Percentiles rank a stretch among this genome's conserved stretches.
Conservation (phyloP, 2,113 vertebrate species). For the Strigops habroptila region DNA sequence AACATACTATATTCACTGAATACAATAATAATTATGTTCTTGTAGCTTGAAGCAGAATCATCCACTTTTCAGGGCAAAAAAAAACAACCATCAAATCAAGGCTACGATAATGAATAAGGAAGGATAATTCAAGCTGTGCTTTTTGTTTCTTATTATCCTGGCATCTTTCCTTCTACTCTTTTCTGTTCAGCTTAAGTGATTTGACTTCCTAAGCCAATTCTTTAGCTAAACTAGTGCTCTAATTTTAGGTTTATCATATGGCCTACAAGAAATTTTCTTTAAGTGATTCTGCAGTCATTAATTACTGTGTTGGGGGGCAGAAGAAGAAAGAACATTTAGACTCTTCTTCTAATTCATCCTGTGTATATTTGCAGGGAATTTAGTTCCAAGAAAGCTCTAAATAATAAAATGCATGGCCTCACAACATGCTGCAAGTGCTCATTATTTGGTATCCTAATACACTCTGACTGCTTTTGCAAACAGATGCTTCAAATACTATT, state of each 20-base stretch:
- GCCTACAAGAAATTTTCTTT: background rate
- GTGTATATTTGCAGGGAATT: background rate
- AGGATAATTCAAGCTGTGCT: background rate
- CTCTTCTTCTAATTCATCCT: background rate
- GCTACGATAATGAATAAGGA: background rate
- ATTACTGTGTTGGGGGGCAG: background rate
- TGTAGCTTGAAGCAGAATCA: background rate
- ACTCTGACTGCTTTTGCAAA: slow-evolving; percentile 38
- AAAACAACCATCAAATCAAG: background rate
- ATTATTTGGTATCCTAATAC: slow-evolving; percentile 26
- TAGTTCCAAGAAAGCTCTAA: slow-evolving; percentile 22
- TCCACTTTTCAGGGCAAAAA: background rate
- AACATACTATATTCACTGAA: background rate
- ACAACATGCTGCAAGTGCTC: background rate
- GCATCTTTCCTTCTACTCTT: background rate
- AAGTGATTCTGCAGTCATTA: background rate
- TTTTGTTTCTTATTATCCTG: slow-evolving; percentile 23
- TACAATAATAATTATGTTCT: background rate
- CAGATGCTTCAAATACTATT: slow-evolving; percentile 50
- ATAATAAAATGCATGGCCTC: slow-evolving; percentile 8
- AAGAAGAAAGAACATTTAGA: slow-evolving; percentile 21
- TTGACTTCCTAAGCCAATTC: slow-evolving; percentile 14
- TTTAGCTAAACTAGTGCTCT: background rate
- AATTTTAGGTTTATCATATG: slow-evolving; percentile 40
- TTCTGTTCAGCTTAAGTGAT: slow-evolving; percentile 7